Conservation (phyloP, 2,113 vertebrate genomes). For the Myrmecophaga tridactyla region DNA sequence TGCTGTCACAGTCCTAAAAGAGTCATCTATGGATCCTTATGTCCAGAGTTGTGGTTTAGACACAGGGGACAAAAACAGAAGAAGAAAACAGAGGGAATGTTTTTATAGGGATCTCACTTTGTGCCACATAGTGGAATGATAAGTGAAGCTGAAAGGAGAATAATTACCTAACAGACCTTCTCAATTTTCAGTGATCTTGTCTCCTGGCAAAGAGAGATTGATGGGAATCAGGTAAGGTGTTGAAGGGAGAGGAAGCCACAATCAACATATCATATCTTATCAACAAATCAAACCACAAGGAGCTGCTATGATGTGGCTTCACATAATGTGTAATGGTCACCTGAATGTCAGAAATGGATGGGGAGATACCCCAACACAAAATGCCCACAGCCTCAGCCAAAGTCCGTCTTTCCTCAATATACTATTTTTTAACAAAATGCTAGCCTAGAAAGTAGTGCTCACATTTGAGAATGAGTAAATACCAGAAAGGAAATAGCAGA, state of each 20-base stretch:
- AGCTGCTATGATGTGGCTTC: rapidly evolving
- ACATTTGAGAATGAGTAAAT: background rate
- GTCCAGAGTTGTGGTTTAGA: background rate
- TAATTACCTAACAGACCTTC: rapidly evolving
- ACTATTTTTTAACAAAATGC: background rate
- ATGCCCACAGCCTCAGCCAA: background rate
- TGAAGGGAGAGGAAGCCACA: background rate
- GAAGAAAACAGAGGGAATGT: background rate
- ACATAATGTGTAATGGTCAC: no score
- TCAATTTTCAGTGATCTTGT: background rate
- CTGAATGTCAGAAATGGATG: rapidly evolving
- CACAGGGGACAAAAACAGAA: background rate
- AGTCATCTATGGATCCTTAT: background rate
- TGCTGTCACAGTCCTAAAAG: background rate
- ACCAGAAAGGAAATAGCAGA: background rate
- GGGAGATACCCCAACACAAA: rapidly evolving
- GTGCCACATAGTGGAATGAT: rapidly evolving
- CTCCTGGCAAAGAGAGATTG: background rate
- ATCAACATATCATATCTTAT: no score
- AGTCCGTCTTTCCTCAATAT: background rate
- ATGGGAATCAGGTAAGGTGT: background rate
- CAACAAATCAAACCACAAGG: rapidly evolving
- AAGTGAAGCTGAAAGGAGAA: background rate
- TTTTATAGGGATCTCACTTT: rapidly evolving
- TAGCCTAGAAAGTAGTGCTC: background rate